These are phyloP conservation scores for Calameuta pallipes DNA, from an alignment of 2,888 invertebrate species.

Conservation along the genomic window DNA sequence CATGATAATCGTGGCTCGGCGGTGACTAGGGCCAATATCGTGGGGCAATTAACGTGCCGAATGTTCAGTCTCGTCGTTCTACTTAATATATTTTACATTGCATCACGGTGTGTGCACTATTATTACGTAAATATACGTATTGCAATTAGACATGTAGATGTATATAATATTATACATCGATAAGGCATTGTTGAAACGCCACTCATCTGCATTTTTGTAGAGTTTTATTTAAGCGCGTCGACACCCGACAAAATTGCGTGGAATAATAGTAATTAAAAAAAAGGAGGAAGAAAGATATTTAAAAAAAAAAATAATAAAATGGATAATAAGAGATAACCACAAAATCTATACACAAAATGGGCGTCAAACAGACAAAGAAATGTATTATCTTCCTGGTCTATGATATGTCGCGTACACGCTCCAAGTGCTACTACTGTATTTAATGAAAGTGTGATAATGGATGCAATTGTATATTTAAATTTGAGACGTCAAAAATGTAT, in stretches of 20 bases:
- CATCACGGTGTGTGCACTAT: constrained; percentile 37
- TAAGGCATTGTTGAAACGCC: constrained; percentile 42
- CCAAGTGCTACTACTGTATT: too few relatives aligned
- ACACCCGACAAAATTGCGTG: constrained; percentile 4
- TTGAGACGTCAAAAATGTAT: constrained; percentile 46
- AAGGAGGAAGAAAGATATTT: too few relatives aligned
- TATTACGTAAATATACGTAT: constrained; percentile 26
- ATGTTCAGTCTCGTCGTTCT: constrained; percentile 38
- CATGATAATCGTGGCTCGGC: too few relatives aligned
- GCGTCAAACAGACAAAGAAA: neutral
- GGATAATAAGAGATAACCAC: too few relatives aligned
- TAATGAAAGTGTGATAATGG: constrained; percentile 28
- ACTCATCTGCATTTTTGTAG: constrained; percentile 48
- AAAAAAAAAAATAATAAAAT: too few relatives aligned
- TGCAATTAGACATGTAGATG: constrained; percentile 20
- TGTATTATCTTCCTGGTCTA: too few relatives aligned
- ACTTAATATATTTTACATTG: constrained; percentile 23
- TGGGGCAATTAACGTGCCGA: constrained; percentile 23
- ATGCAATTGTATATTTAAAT: constrained; percentile 30
- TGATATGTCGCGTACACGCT: too few relatives aligned
- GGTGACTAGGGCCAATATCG: too few relatives aligned
- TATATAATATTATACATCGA: constrained; percentile 29
- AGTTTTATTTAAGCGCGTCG: neutral
- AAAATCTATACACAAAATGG: too few relatives aligned
- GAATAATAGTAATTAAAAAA: neutral